These are phyloP conservation scores for Sternarchorhynchus goeldii DNA, from an alignment of 2,797 vertebrate genomes.

Conservation along the genomic window DNA sequence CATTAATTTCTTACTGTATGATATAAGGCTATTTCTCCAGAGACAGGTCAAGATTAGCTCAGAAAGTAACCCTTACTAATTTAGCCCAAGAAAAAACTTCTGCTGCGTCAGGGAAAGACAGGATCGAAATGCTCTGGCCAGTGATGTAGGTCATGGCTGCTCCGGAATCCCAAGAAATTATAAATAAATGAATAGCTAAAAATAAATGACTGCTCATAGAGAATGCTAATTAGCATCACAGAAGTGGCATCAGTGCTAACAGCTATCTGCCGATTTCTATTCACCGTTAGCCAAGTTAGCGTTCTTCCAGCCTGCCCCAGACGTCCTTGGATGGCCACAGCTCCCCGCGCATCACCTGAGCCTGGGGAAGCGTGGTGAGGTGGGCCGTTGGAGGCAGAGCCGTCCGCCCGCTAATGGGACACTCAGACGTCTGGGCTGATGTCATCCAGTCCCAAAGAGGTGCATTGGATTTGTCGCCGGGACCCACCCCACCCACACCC, in stretches of 20 bases:
- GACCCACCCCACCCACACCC: conserved; percentile 64
- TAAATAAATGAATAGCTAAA: too few relatives aligned
- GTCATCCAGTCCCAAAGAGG: conserved; percentile 74
- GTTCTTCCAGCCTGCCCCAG: conserved; percentile 53
- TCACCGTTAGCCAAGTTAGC: conserved; percentile 31
- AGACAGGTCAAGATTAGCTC: too few relatives aligned
- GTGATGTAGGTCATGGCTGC: too few relatives aligned
- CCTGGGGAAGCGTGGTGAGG: conserved; percentile 18
- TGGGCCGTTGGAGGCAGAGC: conserved; percentile 57
- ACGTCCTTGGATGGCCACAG: conserved; percentile 52
- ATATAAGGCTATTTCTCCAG: too few relatives aligned
- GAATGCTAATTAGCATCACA: too few relatives aligned
- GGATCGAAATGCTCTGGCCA: too few relatives aligned
- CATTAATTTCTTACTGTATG: neutral
- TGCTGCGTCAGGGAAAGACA: too few relatives aligned
- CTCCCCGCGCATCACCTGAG: conserved; percentile 68
- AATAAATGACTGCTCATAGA: too few relatives aligned
- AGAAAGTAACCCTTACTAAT: too few relatives aligned
- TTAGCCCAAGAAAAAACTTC: too few relatives aligned
- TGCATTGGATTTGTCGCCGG: conserved; percentile 72
- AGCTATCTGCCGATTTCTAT: neutral
- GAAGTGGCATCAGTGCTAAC: neutral
- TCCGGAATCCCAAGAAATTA: too few relatives aligned
- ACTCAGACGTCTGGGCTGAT: conserved; percentile 79
- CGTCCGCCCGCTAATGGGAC: conserved; percentile 77